Evolutionary conservation across 1,140 invertebrate species (phyloP).

Genomic region (Adoxophyes honmai): DNA sequence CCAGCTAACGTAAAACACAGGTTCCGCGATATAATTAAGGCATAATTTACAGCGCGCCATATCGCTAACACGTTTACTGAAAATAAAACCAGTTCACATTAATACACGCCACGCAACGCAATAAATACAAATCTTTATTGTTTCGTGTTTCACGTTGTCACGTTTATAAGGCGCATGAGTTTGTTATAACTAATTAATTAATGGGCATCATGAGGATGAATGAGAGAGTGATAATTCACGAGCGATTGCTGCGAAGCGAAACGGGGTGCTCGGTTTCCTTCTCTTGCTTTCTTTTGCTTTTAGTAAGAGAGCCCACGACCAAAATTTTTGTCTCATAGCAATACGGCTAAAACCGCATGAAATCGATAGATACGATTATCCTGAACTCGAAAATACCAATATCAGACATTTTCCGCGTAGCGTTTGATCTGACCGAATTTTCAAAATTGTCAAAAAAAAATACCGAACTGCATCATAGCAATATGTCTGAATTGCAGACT

Average conservation of each 20-base stretch:
- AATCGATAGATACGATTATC: too few species aligned
- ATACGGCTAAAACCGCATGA: too few species aligned
- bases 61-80: slow-evolving; percentile 60
- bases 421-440: too few species aligned
- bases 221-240: neutral
- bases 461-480: too few species aligned
- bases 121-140: slow-evolving; percentile 60
- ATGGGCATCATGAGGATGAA: neutral
- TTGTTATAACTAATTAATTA: slow-evolving; percentile 16
- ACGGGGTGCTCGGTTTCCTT: neutral
- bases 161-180: slow-evolving; percentile 6
- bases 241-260: neutral
- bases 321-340: too few species aligned
- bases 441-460: too few species aligned
- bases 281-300: neutral
- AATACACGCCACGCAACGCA: slow-evolving; percentile 42
- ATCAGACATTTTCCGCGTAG: too few species aligned
- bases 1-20: slow-evolving; percentile 52
- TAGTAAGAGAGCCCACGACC: too few species aligned
- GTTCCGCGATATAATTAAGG: slow-evolving; percentile 52
- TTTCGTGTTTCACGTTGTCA: slow-evolving; percentile 22
- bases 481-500: too few species aligned
- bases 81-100: slow-evolving; percentile 56
- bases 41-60: slow-evolving; percentile 55
- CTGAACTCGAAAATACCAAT: too few species aligned